Base-by-base conservation (phyloP, 2,113 vertebrate species). In the Uria lomvia region DNA sequence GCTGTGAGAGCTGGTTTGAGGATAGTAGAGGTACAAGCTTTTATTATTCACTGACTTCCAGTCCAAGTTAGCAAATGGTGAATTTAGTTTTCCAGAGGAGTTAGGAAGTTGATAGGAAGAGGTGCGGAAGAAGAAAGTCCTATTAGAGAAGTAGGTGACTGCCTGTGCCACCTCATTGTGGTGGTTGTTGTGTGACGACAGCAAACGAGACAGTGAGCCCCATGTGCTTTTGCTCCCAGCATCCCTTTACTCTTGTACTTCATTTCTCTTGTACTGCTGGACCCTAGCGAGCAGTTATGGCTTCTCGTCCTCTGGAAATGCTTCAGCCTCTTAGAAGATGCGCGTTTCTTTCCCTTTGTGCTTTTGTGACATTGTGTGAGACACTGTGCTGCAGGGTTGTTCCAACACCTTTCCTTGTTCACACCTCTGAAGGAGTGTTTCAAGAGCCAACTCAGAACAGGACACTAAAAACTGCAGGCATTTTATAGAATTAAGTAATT, bases 401-500 rank as follows among this genome's bases (percentile, higher is more conserved):
- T 70, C 30, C 30, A 59, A 32, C 14, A 53, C 50, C 70, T 79
- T 66, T 53, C 29, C 77, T 72, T 40, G 20, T 59, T 59, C 73
- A 23, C 36, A 49, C 24, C 34, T 90, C 77, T 55, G 59, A 87
- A 91, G 63, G 63, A 68, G 45, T 13, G 3, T 65, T 93, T 81
- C 43, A 47, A 79, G 85, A 94, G 55, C 68, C 71, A 52, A 0
- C 63, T 62, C 40, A 22, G 71, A 92, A 55, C 40, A 87, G 92
- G 90, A 63, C 88, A 63, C 49, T 56, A 19, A 88, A 88, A 72
- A 67, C 63, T 92, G 67, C 34, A 74, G 43, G 56, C 75, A 12
- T 94, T 77, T 94, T 47, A 60, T 38, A 71, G 78, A 92, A 77
- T 83, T 92, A 90, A 92, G 67, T 83, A 32, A 86, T 97, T 92